Evolutionary conservation across 2,113 vertebrate species (phyloP).

Genomic region (Heptranchias perlo): DNA sequence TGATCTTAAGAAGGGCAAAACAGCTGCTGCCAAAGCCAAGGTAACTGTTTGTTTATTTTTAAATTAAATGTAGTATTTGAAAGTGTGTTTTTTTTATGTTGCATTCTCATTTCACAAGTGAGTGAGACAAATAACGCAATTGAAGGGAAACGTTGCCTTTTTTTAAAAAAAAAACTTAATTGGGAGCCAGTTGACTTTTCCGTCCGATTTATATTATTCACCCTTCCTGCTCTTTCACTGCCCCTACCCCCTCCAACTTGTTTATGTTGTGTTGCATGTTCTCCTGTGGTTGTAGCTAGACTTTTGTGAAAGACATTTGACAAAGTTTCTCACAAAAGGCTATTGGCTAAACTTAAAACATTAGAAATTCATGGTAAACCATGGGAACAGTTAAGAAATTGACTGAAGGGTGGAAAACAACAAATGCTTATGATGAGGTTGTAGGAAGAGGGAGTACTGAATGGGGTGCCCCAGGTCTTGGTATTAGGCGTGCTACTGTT

Average conservation of each 20-base stretch:
- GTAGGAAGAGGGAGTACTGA: background rate
- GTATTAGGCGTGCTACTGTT: background rate
- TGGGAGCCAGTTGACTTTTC: background rate
- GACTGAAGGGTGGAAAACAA: background rate
- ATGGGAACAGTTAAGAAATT: background rate
- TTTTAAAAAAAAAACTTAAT: too few relatives aligned
- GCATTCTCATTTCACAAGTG: too few relatives aligned
- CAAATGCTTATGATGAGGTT: background rate
- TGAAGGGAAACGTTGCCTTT: too few relatives aligned
- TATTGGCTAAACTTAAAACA: background rate
- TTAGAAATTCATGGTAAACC: background rate
- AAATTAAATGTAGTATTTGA: background rate
- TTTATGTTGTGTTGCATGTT: background rate
- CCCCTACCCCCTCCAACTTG: background rate
- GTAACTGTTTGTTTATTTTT: conserved; percentile 54
- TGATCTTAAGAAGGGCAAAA: conserved; percentile 75
- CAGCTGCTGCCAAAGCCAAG: conserved; percentile 72
- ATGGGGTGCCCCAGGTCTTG: background rate
- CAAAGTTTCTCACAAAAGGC: background rate
- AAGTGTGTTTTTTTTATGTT: background rate
- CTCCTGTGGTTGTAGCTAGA: background rate
- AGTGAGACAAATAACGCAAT: too few relatives aligned
- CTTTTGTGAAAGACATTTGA: background rate
- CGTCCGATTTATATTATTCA: too few relatives aligned
- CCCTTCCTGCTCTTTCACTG: background rate